Evolutionary conservation across 1,140 invertebrate genomes (phyloP).

Genomic region (Drosophila saltans): DNA sequence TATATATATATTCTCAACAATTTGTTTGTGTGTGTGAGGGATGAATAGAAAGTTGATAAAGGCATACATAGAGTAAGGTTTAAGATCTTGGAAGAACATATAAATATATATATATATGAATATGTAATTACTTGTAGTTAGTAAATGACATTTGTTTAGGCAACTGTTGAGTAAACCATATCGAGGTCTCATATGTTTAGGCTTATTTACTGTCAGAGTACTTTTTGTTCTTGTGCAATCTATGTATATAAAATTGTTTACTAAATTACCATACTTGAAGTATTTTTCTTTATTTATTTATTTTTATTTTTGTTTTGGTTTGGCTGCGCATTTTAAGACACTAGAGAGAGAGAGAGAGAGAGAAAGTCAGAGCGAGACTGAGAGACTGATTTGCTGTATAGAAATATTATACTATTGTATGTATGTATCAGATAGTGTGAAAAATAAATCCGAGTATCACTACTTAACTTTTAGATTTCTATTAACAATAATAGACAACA

Average conservation of each 20-base stretch:
- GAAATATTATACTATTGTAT: slow-evolving; percentile 36
- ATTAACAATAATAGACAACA: slow-evolving; percentile 82
- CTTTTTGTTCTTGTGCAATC: slow-evolving; percentile 63
- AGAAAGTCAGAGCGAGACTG: slow-evolving; percentile 1
- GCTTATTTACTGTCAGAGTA: slow-evolving; percentile 69
- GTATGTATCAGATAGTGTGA: slow-evolving; percentile 40
- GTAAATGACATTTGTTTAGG: slow-evolving; percentile 39
- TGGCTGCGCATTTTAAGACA: slow-evolving; percentile 74
- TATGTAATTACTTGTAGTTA: slow-evolving; percentile 15
- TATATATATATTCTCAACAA: slow-evolving; percentile 46
- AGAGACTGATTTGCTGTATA: slow-evolving; percentile 33
- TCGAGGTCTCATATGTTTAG: slow-evolving; percentile 47
- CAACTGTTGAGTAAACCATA: slow-evolving; percentile 39
- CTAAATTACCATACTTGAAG: slow-evolving; percentile 74
- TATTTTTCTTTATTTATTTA: slow-evolving; percentile 34
- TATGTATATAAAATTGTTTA: slow-evolving; percentile 63
- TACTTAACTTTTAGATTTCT: slow-evolving; percentile 79
- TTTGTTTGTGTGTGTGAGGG: slow-evolving; percentile 9
- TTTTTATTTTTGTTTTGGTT: slow-evolving; percentile 6
- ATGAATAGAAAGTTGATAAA: neutral
- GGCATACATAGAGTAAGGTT: slow-evolving; percentile 14
- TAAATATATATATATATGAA: neutral
- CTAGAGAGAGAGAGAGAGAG: slow-evolving; percentile 54
- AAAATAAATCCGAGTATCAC: slow-evolving; percentile 82
- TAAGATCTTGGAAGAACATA: slow-evolving; percentile 6